Evolutionary conservation across 2,797 vertebrate species (phyloP).

Genomic region (Nyctibius grandis): DNA sequence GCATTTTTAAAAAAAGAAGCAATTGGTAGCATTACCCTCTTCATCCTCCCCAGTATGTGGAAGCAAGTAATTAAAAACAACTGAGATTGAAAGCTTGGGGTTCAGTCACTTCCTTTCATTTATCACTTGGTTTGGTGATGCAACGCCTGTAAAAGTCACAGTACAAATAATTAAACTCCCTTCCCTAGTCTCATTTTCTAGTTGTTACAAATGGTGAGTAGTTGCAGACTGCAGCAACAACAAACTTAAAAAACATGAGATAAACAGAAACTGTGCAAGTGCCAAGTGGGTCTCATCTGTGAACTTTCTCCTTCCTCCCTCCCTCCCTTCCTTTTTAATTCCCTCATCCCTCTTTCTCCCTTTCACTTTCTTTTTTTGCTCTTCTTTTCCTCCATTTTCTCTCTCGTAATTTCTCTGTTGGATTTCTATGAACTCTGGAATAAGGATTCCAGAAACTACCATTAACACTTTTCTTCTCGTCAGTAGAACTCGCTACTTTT

Average conservation of each 20-base stretch:
- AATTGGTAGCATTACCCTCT: neutral
- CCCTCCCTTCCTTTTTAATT: neutral
- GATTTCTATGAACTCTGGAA: neutral
- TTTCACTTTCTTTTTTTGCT: fast-evolving
- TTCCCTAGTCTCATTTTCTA: neutral
- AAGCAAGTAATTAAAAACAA: neutral
- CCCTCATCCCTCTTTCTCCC: neutral
- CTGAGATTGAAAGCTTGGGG: neutral
- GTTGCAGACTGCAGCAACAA: neutral
- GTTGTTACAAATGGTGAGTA: neutral
- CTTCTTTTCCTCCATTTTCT: neutral
- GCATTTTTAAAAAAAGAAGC: neutral
- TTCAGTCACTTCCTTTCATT: neutral
- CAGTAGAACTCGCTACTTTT: neutral
- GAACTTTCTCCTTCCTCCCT: neutral
- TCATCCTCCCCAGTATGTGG: neutral
- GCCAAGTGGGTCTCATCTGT: neutral
- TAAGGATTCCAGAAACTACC: neutral
- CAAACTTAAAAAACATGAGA: neutral
- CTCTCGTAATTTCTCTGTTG: neutral
- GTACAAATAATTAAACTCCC: neutral
- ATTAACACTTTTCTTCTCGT: neutral
- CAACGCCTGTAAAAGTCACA: neutral
- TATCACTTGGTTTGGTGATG: neutral
- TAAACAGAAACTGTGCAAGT: neutral